phyloP scores from a whole-genome alignment of 1,140 invertebrate species.

The Phthorimaea operculella region DNA sequence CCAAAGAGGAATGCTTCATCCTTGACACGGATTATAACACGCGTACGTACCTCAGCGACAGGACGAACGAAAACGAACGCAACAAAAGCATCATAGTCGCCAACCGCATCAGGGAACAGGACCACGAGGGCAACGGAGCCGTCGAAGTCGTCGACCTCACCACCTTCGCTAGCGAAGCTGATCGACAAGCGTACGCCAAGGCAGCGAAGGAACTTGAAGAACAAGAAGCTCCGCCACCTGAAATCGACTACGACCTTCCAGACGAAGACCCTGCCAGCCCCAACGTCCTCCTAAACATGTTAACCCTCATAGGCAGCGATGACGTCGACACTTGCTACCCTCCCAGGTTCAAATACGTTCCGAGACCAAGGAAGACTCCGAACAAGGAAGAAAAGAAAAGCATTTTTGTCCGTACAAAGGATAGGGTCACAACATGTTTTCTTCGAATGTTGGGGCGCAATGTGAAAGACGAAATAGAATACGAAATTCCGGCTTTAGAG shows the following conservation, averaged over 20 bases:
- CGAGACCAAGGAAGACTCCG: background rate
- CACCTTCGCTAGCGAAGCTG: background rate
- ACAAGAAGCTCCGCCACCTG: background rate
- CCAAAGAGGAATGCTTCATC: conserved; percentile 1
- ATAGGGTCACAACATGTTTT: too few species aligned
- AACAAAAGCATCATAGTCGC: background rate
- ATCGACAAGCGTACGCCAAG: background rate
- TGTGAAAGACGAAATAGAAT: background rate
- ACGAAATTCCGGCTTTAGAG: background rate
- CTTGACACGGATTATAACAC: conserved; percentile 1
- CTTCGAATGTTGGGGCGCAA: background rate
- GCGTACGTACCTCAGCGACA: background rate
- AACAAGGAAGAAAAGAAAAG: background rate
- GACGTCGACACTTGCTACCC: background rate
- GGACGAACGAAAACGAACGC: background rate
- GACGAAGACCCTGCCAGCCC: background rate
- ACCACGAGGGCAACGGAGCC: background rate
- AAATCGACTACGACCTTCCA: background rate
- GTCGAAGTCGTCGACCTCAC: background rate
- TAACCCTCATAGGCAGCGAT: background rate
- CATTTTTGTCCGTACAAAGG: too few species aligned
- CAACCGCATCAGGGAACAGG: background rate
- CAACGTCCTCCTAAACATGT: background rate
- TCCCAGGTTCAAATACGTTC: background rate
- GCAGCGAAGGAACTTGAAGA: background rate